Percentiles rank a stretch among this genome's conserved stretches.
phyloP scores from a whole-genome alignment of 2,888 invertebrate genomes.

The Diploptera punctata region DNA sequence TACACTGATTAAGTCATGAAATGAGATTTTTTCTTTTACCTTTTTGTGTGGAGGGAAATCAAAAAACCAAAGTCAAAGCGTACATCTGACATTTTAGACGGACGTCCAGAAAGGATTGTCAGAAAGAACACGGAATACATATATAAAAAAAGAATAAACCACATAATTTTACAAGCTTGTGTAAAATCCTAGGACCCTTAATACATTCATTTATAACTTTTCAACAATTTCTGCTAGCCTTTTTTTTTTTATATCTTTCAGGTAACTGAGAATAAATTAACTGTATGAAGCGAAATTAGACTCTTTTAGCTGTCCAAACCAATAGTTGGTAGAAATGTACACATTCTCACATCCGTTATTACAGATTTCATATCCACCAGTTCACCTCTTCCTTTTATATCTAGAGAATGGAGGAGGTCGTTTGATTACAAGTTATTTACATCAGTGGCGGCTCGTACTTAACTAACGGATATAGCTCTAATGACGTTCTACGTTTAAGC shows the following conservation, averaged over 20 bases:
- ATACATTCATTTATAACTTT: conserved; percentile 27
- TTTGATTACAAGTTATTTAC: background rate
- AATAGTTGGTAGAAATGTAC: conserved; percentile 30
- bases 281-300: conserved; percentile 24
- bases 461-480: too few relatives aligned
- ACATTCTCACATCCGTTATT: conserved; percentile 11
- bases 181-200: conserved; percentile 14
- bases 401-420: background rate
- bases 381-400: conserved; percentile 22
- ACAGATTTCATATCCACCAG: conserved; percentile 3
- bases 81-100: conserved; percentile 9
- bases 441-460: background rate
- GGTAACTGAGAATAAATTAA: conserved; percentile 26
- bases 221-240: conserved; percentile 15
- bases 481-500: too few relatives aligned
- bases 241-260: conserved; percentile 23
- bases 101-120: conserved; percentile 20
- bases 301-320: conserved; percentile 35
- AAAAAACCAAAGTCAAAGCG: conserved; percentile 15
- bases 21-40: conserved; percentile 29
- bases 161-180: conserved; percentile 5
- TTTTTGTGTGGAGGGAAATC: conserved; percentile 19
- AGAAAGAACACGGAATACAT: conserved; percentile 11
- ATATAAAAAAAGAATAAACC: background rate
- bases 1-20: conserved; percentile 27